Evolutionary conservation across 2,113 vertebrate species (phyloP).

Genomic region (Hydrochoerus hydrochaeris): DNA sequence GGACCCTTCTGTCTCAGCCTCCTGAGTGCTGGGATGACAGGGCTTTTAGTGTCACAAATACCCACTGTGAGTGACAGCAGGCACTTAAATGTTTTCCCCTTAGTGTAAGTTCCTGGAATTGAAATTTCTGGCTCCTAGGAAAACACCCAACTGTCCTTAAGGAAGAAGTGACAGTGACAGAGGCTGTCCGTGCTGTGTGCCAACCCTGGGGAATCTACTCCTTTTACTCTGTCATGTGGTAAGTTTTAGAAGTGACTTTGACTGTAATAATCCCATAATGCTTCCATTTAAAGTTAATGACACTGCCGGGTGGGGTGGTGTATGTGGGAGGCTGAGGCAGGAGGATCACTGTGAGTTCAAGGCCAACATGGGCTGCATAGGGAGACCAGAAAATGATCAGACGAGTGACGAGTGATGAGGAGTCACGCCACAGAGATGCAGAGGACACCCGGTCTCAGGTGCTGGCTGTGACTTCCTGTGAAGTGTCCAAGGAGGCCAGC

Average conservation of each 20-base stretch:
- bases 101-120: neutral
- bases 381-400: too few species aligned
- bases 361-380: neutral
- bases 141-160: neutral
- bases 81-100: neutral
- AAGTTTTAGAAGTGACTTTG: neutral
- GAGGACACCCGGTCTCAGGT: neutral
- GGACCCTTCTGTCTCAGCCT: too few species aligned
- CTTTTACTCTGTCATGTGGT: neutral
- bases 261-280: neutral
- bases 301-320: neutral
- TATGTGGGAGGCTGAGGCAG: neutral
- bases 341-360: neutral
- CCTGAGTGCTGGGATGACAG: too few species aligned
- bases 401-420: neutral
- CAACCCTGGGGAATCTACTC: neutral
- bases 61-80: too few species aligned
- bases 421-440: neutral
- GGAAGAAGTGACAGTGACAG: neutral
- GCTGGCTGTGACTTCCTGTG: neutral
- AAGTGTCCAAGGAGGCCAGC: neutral
- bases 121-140: neutral
- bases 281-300: constrained; percentile 16
- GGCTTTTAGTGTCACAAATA: too few species aligned
- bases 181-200: neutral